A percentile compares a stretch with the other conserved stretches of the same genome.
Evolutionary conservation across 1,140 invertebrate genomes (phyloP).

Genomic region (Diorhabda carinulata): DNA sequence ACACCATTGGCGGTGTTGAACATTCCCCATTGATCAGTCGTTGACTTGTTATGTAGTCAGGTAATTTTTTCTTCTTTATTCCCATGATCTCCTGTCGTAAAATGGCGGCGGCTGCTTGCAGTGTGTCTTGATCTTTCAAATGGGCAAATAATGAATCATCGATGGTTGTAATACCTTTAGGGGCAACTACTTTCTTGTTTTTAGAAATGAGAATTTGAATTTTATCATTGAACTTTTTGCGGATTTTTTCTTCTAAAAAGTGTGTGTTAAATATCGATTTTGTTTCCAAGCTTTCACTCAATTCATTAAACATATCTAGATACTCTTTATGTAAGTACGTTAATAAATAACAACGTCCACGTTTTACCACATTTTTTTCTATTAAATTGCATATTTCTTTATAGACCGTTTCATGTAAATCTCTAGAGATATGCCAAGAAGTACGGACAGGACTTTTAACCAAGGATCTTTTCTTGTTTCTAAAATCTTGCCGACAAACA

Average conservation of each 20-base stretch:
- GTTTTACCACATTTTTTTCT: background rate
- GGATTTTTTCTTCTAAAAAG: slow-evolving; percentile 29
- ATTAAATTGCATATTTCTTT: no score
- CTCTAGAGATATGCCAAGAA: no score
- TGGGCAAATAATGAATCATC: slow-evolving; percentile 33
- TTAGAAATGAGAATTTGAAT: slow-evolving; percentile 25
- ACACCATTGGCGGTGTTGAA: slow-evolving; percentile 22
- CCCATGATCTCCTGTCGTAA: slow-evolving; percentile 26
- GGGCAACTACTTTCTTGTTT: slow-evolving; percentile 28
- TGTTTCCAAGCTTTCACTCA: slow-evolving; percentile 16
- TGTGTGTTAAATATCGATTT: slow-evolving; percentile 20
- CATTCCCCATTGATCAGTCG: slow-evolving; percentile 31
- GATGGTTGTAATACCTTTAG: slow-evolving; percentile 26
- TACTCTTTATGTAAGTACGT: no score
- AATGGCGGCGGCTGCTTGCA: slow-evolving; percentile 30
- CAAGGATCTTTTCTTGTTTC: slow-evolving; percentile 18
- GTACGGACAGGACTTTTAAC: background rate
- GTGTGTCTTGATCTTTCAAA: slow-evolving; percentile 29
- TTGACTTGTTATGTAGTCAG: slow-evolving; percentile 28
- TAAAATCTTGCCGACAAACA: no score
- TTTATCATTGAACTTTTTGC: slow-evolving; percentile 28
- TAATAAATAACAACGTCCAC: no score
- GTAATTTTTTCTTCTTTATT: slow-evolving; percentile 23
- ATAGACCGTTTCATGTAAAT: no score
- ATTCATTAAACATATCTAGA: slow-evolving; percentile 11